These are phyloP conservation scores for Acronicta alni DNA, from an alignment of 2,888 invertebrate species.

Conservation along the genomic window DNA sequence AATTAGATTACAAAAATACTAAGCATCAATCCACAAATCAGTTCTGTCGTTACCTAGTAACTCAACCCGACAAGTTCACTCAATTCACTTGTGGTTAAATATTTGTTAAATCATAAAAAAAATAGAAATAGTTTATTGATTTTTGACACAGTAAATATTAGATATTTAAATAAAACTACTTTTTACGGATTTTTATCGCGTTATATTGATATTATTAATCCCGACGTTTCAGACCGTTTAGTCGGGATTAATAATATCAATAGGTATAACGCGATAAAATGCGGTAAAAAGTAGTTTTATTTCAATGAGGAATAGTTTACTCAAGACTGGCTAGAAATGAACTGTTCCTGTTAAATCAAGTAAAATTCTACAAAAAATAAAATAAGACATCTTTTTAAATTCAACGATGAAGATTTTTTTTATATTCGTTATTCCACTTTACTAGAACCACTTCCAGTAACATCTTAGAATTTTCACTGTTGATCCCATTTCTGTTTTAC, in stretches of 20 bases:
- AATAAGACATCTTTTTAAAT: slow-evolving; percentile 29
- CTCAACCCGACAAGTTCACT: too few species aligned
- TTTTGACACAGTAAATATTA: too few species aligned
- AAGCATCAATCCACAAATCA: slow-evolving; percentile 3
- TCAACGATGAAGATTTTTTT: slow-evolving; percentile 34
- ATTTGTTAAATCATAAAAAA: too few species aligned
- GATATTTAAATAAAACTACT: too few species aligned
- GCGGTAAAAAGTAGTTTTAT: too few species aligned
- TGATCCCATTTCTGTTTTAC: slow-evolving; percentile 27
- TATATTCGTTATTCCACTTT: slow-evolving; percentile 20
- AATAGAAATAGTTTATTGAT: too few species aligned
- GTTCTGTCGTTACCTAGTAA: background rate
- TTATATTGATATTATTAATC: too few species aligned
- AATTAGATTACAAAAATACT: slow-evolving; percentile 11
- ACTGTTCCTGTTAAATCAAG: slow-evolving; percentile 4
- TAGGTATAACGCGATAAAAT: too few species aligned
- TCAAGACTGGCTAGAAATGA: slow-evolving; percentile 10
- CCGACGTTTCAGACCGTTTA: too few species aligned
- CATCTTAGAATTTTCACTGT: slow-evolving; percentile 24
- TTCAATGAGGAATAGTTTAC: slow-evolving; percentile 13
- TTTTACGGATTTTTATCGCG: too few species aligned
- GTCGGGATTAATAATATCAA: too few species aligned
- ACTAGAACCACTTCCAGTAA: slow-evolving; percentile 17
- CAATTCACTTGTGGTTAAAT: slow-evolving; percentile 12
- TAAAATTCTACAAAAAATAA: slow-evolving; percentile 25